Evolutionary conservation across 2,888 invertebrate genomes (phyloP), one percentile per base, ranked within the genome.

Genomic region (Thymelicus acteon): DNA sequence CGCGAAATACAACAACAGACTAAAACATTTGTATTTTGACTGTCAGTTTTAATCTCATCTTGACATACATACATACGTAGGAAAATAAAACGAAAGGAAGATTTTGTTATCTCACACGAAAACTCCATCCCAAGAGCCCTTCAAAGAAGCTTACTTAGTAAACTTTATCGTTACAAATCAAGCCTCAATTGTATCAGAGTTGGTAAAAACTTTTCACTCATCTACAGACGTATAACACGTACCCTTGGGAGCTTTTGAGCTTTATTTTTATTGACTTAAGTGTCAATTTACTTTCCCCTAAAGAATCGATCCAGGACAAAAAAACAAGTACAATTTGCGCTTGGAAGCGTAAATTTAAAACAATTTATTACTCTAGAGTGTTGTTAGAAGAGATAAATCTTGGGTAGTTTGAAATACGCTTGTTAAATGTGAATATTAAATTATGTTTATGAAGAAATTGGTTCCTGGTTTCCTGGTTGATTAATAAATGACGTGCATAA

Each of bases 261-360:
- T 69, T 62, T 63, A 57, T 63, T 69, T 69, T 69, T 63, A 69
- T 63, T 54, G 63, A 19, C 54, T 57, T 68, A 68, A 68, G 68
- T 57, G 62, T 57, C 68, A 68, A 68, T 68, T 62, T 68, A 62
- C 68, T 68, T 68, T 54, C 49, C 61, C 68, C 54, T 62, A 58
- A 49, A 63, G 57, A 37, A 52, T 39, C n/a, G 24, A 68, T 48
- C 24, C 57, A 4, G 6, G 57, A 69, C 19, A 62, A 63, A 57
- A 49, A 62, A 57, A 57, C 63, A 58, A n/a, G 10, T 19, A n/a
- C 15, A 0, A 13, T 63, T 57, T 49, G 37, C 63, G 8, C 4
- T n/a, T 15, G 10, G n/a, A 15, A 67, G 5, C 15, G 0, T 7
- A 15, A 48, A n/a, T 8, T 10, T 6, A 13, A 6, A 24, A 5